Evolutionary conservation across 2,797 vertebrate species (phyloP).

Genomic region (Podarcis lilfordi): DNA sequence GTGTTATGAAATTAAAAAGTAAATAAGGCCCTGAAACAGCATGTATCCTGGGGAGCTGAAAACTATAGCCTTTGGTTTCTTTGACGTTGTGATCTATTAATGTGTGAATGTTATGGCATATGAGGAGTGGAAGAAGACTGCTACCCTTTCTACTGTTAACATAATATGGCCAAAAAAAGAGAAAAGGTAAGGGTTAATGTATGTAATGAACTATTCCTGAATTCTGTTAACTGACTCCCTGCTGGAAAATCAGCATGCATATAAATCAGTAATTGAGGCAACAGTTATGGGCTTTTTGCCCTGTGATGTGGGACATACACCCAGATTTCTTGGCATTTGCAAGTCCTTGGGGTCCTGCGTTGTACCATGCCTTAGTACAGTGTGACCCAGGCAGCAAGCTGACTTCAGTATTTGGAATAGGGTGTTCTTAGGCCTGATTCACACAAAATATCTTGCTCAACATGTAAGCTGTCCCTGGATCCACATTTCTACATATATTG

Average conservation of each 20-base stretch:
- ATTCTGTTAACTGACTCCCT: neutral
- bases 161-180: neutral
- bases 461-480: neutral
- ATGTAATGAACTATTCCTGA: neutral
- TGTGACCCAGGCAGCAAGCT: neutral
- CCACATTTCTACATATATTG: neutral
- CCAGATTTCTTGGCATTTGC: neutral
- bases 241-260: neutral
- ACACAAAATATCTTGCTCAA: neutral
- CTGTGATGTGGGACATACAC: neutral
- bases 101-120: neutral
- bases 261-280: neutral
- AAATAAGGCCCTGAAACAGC: constrained; percentile 44
- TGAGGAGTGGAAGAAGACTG: constrained; percentile 40
- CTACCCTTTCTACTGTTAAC: neutral
- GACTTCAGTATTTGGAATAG: neutral
- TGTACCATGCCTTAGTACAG: neutral
- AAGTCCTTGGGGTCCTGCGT: neutral
- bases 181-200: neutral
- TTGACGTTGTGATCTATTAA: constrained; percentile 32
- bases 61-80: constrained; percentile 50
- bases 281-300: neutral
- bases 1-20: constrained; percentile 55
- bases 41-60: constrained; percentile 52
- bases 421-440: neutral